These are phyloP conservation scores for Oxygymnocypris stewartii DNA, from an alignment of 2,113 vertebrate species.

Conservation along the genomic window DNA sequence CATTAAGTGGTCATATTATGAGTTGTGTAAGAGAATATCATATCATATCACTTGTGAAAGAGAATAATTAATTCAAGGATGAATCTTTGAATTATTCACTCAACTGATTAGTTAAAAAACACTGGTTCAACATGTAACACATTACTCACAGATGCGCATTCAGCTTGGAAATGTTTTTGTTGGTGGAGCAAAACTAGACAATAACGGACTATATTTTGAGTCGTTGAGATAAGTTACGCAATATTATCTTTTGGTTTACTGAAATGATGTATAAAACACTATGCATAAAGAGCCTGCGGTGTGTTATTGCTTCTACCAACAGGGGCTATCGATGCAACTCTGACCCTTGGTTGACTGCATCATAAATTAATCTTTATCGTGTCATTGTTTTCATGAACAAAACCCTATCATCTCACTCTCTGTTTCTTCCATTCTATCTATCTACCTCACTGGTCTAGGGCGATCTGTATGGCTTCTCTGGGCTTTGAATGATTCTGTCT, in stretches of 20 bases:
- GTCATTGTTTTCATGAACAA: conserved; percentile 13
- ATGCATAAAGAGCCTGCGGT: not conserved
- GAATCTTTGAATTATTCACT: not conserved
- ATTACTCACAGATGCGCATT: not conserved
- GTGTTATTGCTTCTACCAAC: not conserved
- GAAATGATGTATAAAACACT: not conserved
- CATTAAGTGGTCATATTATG: not conserved
- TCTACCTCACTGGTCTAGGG: conserved; percentile 47
- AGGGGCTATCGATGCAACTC: not conserved
- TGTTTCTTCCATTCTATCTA: conserved; percentile 54
- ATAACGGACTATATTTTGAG: not conserved
- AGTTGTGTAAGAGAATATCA: not conserved
- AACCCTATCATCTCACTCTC: conserved; percentile 57
- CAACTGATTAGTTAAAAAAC: not conserved
- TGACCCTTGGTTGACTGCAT: not conserved
- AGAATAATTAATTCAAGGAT: not conserved
- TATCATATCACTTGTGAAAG: no score
- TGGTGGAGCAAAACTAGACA: not conserved
- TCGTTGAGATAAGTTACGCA: not conserved
- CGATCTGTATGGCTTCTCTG: conserved; percentile 30
- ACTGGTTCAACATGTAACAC: not conserved
- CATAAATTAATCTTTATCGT: not conserved
- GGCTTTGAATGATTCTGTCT: conserved; percentile 53
- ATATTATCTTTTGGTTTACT: not conserved
- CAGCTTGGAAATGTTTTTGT: not conserved